phyloP scores from a whole-genome alignment of 2,888 invertebrate species.

The Nomada fucata region DNA sequence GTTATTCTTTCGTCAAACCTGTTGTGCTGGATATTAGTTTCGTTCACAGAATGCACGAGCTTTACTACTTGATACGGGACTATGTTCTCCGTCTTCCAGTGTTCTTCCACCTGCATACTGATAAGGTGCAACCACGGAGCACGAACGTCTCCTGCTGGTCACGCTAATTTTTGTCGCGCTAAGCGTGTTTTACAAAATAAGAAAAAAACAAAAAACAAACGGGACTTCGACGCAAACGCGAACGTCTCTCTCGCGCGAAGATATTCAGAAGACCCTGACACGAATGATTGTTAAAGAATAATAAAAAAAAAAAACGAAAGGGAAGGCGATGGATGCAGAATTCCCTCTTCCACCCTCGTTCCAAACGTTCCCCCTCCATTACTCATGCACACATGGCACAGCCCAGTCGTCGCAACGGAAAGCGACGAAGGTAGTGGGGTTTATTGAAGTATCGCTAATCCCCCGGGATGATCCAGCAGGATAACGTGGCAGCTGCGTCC shows the following conservation, averaged over 20 bases:
- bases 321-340: conserved; percentile 5
- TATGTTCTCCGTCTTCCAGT: conserved; percentile 26
- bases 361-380: neutral
- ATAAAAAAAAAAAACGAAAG: neutral
- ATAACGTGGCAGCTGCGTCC: conserved; percentile 79
- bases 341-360: neutral
- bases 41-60: conserved; percentile 73
- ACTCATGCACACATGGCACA: conserved; percentile 14
- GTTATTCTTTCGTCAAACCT: conserved; percentile 42
- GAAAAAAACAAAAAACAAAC: too few species aligned
- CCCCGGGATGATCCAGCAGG: conserved; percentile 75
- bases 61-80: conserved; percentile 40
- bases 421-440: conserved; percentile 67
- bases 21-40: conserved; percentile 73
- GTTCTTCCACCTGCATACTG: too few species aligned
- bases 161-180: too few species aligned
- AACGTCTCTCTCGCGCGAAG: too few species aligned
- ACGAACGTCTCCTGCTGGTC: too few species aligned
- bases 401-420: conserved; percentile 17
- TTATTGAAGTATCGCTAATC: conserved; percentile 81
- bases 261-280: neutral
- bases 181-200: too few species aligned
- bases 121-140: too few species aligned
- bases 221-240: too few species aligned
- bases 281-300: conserved; percentile 4